Evolutionary conservation across 2,113 vertebrate species (phyloP), one percentile per base, ranked within the genome.

Genomic region (Ctenodactylus gundi): DNA sequence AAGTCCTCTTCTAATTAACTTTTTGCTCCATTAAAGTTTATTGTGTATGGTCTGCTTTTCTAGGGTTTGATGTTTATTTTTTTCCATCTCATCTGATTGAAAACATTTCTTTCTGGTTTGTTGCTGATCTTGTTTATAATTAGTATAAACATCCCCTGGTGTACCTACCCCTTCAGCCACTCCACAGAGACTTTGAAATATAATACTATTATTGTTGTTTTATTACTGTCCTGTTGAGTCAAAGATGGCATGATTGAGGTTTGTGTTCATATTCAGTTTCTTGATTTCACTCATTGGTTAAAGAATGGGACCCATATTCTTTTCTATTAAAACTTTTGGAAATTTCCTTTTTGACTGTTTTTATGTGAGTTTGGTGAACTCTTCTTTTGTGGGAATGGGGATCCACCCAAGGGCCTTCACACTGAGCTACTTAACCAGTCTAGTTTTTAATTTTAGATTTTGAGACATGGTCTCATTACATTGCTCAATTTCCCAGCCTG

Each of bases 1-100:
- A 49, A 44, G 27, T 44, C 27, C 36, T 85, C 36, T 86, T 21
- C 53, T 53, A 64, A 36, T 51, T 65, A 64, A 73, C n/a, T 58
- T 81, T 83, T 90, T 49, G 81, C 29, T 89, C 78, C 57, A 72
- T 62, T 86, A 36, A 86, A 36, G 23, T 78, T 23, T 78, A 70
- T 77, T 31, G 13, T 31, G 13, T 78, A 4, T 29, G 6, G 80
- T 73, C 14, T 64, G n/a, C 46, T 55, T 88, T 93, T 49, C 34
- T 85, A 21, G 78, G 29, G 14, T 94, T 72, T 92, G 11, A 20
- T 81, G 77, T 92, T 84, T 88, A n/a, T 67, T 85, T 81, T 88
- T 81, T 95, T 93, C 53, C 27, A 29, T 85, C 57, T 67, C 51
- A 67, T n/a, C 14, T 91, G 57, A 25, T 55, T 88, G 39, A 93